Conservation (phyloP, 2,888 invertebrate species). For the Dioctria rufipes region DNA sequence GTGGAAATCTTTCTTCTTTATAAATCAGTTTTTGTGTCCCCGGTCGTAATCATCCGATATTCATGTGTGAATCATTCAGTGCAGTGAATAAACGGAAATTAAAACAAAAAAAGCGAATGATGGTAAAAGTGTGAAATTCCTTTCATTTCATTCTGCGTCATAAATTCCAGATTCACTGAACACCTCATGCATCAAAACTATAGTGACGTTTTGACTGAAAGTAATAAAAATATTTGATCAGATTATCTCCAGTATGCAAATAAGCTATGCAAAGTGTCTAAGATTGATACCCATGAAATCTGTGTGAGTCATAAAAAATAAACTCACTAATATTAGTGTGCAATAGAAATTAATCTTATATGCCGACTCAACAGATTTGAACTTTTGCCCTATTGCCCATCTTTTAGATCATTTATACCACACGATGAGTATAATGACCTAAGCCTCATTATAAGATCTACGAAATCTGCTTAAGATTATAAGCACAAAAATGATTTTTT, state of each 20-base stretch:
- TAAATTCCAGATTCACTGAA: background rate
- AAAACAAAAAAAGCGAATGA: background rate
- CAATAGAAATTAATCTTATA: no score
- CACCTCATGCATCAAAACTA: background rate
- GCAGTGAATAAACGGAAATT: background rate
- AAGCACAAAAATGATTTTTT: no score
- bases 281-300: background rate
- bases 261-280: background rate
- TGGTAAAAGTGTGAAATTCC: background rate
- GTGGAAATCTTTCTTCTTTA: background rate
- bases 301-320: background rate
- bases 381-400: background rate
- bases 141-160: background rate
- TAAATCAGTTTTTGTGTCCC: background rate
- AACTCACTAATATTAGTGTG: background rate
- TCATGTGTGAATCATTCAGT: background rate
- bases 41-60: background rate
- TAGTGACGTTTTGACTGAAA: background rate
- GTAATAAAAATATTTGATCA: background rate
- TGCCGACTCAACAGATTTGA: background rate
- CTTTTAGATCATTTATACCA: no score
- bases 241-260: slow-evolving; percentile 1
- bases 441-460: no score
- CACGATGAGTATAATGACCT: no score
- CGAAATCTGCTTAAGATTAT: no score